phyloP scores from a whole-genome alignment of 1,140 invertebrate genomes.

The Pachyrhynchus sulphureomaculatus region DNA sequence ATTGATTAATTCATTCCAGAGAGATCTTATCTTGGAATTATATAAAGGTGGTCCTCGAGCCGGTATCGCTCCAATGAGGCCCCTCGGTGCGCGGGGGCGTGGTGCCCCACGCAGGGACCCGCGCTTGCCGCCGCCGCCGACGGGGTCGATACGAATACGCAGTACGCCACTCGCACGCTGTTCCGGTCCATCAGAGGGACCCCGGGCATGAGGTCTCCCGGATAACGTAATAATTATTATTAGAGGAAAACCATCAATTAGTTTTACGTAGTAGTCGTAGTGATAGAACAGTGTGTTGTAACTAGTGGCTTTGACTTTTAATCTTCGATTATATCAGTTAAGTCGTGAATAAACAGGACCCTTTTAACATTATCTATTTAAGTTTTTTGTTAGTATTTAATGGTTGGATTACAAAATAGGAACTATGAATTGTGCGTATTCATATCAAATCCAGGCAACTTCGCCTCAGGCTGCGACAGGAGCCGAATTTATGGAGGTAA shows the following conservation, averaged over 20 bases:
- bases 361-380: too few relatives aligned
- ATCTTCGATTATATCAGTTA: too few relatives aligned
- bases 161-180: slow-evolving; percentile 39
- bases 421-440: slow-evolving; percentile 48
- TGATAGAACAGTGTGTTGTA: neutral
- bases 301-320: neutral
- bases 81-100: slow-evolving; percentile 45
- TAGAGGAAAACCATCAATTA: slow-evolving; percentile 34
- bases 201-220: slow-evolving; percentile 1
- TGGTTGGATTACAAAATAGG: slow-evolving; percentile 1
- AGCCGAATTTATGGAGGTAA: slow-evolving; percentile 50
- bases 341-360: too few relatives aligned
- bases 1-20: slow-evolving; percentile 3
- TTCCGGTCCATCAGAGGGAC: slow-evolving; percentile 41
- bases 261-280: slow-evolving; percentile 26
- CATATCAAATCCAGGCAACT: slow-evolving; percentile 47
- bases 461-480: slow-evolving; percentile 45
- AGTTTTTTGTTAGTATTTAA: slow-evolving; percentile 7
- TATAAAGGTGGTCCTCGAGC: slow-evolving; percentile 32
- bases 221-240: slow-evolving; percentile 9
- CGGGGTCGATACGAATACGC: slow-evolving; percentile 35
- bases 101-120: slow-evolving; percentile 29
- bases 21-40: slow-evolving; percentile 23
- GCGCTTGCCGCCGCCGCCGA: slow-evolving; percentile 20
- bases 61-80: slow-evolving; percentile 43